Conservation (phyloP, 1,140 invertebrate species). For the Batillaria attramentaria region DNA sequence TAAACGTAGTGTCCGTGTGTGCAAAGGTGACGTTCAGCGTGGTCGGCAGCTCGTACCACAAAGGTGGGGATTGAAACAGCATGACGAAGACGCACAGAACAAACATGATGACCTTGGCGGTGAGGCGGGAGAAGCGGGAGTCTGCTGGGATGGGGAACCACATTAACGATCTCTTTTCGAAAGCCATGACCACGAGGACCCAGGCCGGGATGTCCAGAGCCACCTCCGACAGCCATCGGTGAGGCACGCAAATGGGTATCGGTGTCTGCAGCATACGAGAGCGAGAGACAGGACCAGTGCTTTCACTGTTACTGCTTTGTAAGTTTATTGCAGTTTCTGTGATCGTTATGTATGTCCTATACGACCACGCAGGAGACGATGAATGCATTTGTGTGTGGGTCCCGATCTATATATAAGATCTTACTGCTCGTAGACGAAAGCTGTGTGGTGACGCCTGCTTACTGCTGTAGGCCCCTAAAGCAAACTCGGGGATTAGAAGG, state of each 20-base stretch:
- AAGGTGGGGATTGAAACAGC: not conserved
- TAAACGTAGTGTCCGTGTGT: not conserved
- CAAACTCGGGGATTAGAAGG: not conserved
- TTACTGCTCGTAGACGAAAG: not conserved
- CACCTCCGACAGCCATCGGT: not conserved
- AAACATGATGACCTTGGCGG: not conserved
- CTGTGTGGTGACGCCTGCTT: not conserved
- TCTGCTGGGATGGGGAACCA: slow-evolving; percentile 20
- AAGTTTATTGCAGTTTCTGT: not conserved
- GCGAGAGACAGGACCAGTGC: not conserved
- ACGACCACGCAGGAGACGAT: not conserved
- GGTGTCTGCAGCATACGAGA: not conserved
- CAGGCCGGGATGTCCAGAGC: slow-evolving; percentile 7
- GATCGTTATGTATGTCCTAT: not conserved
- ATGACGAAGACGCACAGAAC: not conserved
- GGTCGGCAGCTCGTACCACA: not conserved
- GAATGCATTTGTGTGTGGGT: not conserved
- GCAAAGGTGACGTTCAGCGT: not conserved
- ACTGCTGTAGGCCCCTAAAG: too few relatives aligned
- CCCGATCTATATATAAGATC: not conserved
- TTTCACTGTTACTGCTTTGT: not conserved
- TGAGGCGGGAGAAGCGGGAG: slow-evolving; percentile 1
- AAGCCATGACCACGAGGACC: not conserved
- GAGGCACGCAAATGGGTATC: not conserved
- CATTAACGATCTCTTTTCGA: slow-evolving; percentile 8